Evolutionary conservation across 2,113 vertebrate genomes (phyloP).

Genomic region (Choloepus hoffmanni): DNA sequence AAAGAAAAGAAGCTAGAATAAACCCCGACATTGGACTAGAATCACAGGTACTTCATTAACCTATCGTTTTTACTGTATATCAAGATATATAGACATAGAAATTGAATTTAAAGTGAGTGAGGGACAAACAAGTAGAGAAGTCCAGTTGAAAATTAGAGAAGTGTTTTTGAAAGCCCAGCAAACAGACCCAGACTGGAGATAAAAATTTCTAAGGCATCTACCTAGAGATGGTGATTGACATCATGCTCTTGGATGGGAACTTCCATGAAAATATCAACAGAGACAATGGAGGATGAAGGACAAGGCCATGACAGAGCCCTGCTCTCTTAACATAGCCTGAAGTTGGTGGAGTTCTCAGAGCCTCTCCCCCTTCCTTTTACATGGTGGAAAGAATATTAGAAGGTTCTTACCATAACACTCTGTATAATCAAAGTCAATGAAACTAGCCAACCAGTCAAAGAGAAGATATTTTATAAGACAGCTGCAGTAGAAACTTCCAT

Average conservation of each 20-base stretch:
- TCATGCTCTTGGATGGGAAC: neutral
- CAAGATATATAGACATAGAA: neutral
- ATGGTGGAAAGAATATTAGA: neutral
- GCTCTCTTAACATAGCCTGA: neutral
- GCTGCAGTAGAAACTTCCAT: neutral
- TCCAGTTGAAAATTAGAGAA: neutral
- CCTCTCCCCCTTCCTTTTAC: neutral
- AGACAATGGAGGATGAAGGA: neutral
- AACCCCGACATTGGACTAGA: neutral
- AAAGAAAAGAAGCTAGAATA: neutral
- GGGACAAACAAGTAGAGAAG: neutral
- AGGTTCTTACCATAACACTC: slow-evolving; percentile 53
- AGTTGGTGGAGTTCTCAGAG: neutral
- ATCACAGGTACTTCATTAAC: neutral
- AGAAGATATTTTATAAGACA: neutral
- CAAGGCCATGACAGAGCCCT: neutral
- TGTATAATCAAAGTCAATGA: neutral
- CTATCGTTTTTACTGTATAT: neutral
- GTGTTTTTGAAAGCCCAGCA: neutral
- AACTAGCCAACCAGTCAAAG: neutral
- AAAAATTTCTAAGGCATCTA: neutral
- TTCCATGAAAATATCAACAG: neutral
- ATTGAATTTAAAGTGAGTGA: neutral
- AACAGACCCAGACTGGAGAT: neutral
- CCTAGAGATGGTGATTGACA: neutral